A percentile compares a stretch with the other conserved stretches of the same genome.
phyloP scores from a whole-genome alignment of 2,113 vertebrate genomes.

The Ciconia maguari region DNA sequence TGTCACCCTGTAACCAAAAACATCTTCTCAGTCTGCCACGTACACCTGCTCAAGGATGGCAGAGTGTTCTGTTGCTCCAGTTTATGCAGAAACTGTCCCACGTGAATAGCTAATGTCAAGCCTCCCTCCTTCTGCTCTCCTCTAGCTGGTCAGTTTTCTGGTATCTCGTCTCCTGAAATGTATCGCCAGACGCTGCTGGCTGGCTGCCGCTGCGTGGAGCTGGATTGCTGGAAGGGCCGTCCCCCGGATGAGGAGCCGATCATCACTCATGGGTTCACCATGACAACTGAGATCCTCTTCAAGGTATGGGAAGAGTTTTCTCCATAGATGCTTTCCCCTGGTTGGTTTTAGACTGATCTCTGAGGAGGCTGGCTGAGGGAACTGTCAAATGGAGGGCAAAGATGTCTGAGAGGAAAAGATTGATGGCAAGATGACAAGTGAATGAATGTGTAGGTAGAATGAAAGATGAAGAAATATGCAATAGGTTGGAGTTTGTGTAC shows the following conservation, averaged over 20 bases:
- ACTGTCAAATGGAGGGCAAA: not conserved
- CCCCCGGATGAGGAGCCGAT: slow-evolving; percentile 94
- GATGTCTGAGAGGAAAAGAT: not conserved
- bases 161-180: slow-evolving; percentile 94
- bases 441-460: not conserved
- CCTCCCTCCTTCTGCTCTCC: not conserved
- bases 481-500: not conserved
- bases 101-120: not conserved
- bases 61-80: not conserved
- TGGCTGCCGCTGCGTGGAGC: slow-evolving; percentile 93
- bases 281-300: slow-evolving; percentile 98
- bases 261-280: slow-evolving; percentile 97
- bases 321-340: not conserved
- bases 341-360: not conserved
- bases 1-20: not conserved
- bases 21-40: not conserved
- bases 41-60: not conserved
- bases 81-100: not conserved
- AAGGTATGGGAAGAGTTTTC: slow-evolving; percentile 74
- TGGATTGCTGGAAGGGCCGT: slow-evolving; percentile 98
- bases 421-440: not conserved
- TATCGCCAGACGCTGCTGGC: slow-evolving; percentile 93
- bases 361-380: not conserved
- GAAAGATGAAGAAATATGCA: not conserved
- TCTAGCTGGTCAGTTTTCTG: slow-evolving; percentile 94